Evolutionary conservation across 64 coral and sea anemone genomes (phyloP).

Genomic region (Anthopleura sola): DNA sequence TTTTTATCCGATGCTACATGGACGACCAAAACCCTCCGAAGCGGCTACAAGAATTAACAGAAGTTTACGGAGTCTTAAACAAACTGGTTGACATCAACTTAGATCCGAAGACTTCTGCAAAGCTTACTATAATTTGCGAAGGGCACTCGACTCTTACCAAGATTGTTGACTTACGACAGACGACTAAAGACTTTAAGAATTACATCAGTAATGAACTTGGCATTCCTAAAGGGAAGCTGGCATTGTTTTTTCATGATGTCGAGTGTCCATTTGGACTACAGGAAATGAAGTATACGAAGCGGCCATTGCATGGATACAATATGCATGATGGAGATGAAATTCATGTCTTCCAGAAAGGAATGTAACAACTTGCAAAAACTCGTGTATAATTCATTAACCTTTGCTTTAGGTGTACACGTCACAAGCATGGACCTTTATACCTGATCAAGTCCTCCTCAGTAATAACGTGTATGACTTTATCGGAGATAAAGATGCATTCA

Average conservation of each 20-base stretch:
- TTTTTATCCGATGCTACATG: constrained; percentile 80
- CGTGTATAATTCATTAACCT: no score
- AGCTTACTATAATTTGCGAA: constrained; percentile 62
- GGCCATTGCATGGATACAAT: constrained; percentile 26
- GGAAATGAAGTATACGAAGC: constrained; percentile 38
- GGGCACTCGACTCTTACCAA: constrained; percentile 52
- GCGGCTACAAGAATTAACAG: constrained; percentile 55
- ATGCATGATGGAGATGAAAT: constrained; percentile 76
- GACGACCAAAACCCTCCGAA: constrained; percentile 51
- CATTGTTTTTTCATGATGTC: constrained; percentile 56
- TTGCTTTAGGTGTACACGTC: no score
- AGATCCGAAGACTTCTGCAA: constrained; percentile 43
- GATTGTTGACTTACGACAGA: constrained; percentile 67
- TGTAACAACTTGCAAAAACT: not conserved
- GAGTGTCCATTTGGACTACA: constrained; percentile 38
- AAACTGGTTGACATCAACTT: constrained; percentile 78
- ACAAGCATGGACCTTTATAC: no score
- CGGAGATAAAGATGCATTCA: no score
- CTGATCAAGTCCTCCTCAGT: no score
- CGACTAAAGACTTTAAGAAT: constrained; percentile 68
- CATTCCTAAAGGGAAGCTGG: constrained; percentile 54
- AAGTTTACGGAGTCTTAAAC: constrained; percentile 54
- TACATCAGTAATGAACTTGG: constrained; percentile 63
- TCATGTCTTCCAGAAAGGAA: constrained; percentile 5
- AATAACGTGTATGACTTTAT: no score